Percentiles rank a stretch among this genome's conserved stretches.
Evolutionary conservation across 2,797 vertebrate genomes (phyloP).

Genomic region (Nannoperca australis): DNA sequence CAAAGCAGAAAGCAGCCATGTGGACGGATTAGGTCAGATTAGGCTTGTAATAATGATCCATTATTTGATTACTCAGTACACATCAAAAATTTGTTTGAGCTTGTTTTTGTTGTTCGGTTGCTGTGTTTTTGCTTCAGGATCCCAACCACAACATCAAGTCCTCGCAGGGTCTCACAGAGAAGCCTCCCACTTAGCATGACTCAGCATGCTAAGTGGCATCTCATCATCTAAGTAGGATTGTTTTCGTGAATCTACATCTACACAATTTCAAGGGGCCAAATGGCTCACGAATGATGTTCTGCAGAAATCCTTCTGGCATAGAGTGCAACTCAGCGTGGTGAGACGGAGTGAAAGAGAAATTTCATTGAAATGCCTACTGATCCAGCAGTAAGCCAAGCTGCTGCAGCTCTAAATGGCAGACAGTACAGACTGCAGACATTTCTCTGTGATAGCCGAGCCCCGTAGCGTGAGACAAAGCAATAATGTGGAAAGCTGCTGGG

Average conservation of each 20-base stretch:
- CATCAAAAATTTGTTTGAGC: slow-evolving; percentile 30
- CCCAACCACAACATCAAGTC: slow-evolving; percentile 14
- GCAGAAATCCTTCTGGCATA: slow-evolving; percentile 19
- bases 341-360: slow-evolving; percentile 7
- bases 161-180: slow-evolving; percentile 16
- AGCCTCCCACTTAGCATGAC: slow-evolving; percentile 16
- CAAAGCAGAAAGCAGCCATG: not conserved
- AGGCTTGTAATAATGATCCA: slow-evolving; percentile 6
- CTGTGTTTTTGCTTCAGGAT: not conserved
- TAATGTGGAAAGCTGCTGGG: slow-evolving; percentile 21
- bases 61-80: slow-evolving; percentile 9
- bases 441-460: not conserved
- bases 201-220: no score
- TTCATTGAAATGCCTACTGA: slow-evolving; percentile 12
- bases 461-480: slow-evolving; percentile 25
- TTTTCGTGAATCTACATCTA: slow-evolving; percentile 29
- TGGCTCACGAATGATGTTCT: slow-evolving; percentile 29
- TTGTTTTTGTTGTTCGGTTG: slow-evolving; percentile 7
- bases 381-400: slow-evolving; percentile 11
- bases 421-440: slow-evolving; percentile 3
- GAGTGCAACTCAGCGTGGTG: slow-evolving; percentile 25
- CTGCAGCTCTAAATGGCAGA: slow-evolving; percentile 19
- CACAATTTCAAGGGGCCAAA: slow-evolving; percentile 36
- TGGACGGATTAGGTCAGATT: slow-evolving; percentile 10
- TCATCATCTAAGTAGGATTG: slow-evolving; percentile 42